Base-by-base conservation (phyloP, 2,888 invertebrate genomes). In the Dione vanillae region DNA sequence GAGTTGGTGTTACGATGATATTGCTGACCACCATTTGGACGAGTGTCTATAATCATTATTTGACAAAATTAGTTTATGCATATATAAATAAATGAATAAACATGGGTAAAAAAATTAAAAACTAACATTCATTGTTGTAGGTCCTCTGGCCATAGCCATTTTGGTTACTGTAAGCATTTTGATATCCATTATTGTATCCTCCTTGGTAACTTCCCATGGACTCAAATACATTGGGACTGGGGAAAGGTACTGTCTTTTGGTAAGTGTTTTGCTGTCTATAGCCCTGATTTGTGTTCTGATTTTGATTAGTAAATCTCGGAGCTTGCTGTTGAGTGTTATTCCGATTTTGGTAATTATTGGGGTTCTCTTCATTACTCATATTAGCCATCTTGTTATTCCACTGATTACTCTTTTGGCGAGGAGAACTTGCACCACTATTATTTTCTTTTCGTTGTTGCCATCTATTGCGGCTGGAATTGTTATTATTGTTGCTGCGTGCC, bases 361-460 rank as follows among this genome's bases (percentile, higher is more conserved):
- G 85, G 65, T 75, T 85, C 19, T 89, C 88, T 69, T 91, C 89
- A 78, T 79, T 83, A 61, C 78, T 79, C 47, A 82, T 72, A 73
- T 84, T 87, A 11, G 90, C 92, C 92, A 91, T 92, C 75, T 93
- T 93, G 78, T 93, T 94, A 75, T 86, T 92, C 94, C 94, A 94
- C 72, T 94, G 93, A 80, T 94, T 94, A 77, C 92, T 90, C 71
- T 91, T 89, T 84, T 94, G 89, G 71, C 94, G 89, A 0, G 93
- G 93, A n/a, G 93, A 92, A 76, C 88, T 90, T 0, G 91, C 89
- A 8, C 92, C 92, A 74, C 90, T 92, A 78, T 90, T 90, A 73
- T 93, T 92, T 77, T 94, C 95, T 75, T 94, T 94, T 75, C 94
- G 94, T 82, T 95, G 94, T 76, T 94, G 94, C 95, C 95, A 95